Conservation (phyloP, 1,140 invertebrate species). For the Ruditapes philippinarum region DNA sequence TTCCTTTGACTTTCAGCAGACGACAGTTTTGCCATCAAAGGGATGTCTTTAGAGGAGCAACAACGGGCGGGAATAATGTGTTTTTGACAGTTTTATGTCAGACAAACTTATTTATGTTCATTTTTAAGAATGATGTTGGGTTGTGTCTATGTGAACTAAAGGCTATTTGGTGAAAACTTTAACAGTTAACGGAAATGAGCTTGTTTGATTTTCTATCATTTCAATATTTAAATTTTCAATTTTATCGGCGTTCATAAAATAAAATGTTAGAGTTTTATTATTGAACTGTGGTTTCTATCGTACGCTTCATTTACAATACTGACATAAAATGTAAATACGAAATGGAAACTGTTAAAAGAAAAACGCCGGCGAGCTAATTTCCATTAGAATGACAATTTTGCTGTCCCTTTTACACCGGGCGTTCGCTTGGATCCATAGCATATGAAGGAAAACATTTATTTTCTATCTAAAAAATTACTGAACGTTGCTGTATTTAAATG, state of each 20-base stretch:
- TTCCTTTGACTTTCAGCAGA: conserved; percentile 27
- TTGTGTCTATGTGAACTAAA: conserved; percentile 33
- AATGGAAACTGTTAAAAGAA: conserved; percentile 48
- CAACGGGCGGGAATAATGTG: conserved; percentile 36
- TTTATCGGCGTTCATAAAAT: conserved; percentile 63
- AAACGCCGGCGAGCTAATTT: conserved; percentile 39
- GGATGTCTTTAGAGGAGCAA: conserved; percentile 44
- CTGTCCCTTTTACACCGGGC: neutral
- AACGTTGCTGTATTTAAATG: conserved; percentile 27
- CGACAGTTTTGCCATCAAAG: conserved; percentile 32
- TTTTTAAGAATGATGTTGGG: conserved; percentile 41
- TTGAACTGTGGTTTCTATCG: conserved; percentile 46
- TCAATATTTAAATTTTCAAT: conserved; percentile 65
- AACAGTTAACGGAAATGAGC: conserved; percentile 65
- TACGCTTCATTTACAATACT: conserved; percentile 51
- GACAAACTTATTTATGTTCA: conserved; percentile 63
- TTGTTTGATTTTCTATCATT: conserved; percentile 64
- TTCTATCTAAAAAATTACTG: conserved; percentile 6
- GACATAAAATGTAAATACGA: conserved; percentile 67
- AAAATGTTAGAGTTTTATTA: conserved; percentile 67
- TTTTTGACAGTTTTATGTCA: conserved; percentile 64
- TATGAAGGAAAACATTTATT: conserved; percentile 4
- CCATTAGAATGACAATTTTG: conserved; percentile 38
- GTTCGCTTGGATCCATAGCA: conserved; percentile 12
- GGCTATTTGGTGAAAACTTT: conserved; percentile 30